These are phyloP conservation scores for Empidonax alnorum DNA, from an alignment of 2,113 vertebrate genomes.

Conservation along the genomic window DNA sequence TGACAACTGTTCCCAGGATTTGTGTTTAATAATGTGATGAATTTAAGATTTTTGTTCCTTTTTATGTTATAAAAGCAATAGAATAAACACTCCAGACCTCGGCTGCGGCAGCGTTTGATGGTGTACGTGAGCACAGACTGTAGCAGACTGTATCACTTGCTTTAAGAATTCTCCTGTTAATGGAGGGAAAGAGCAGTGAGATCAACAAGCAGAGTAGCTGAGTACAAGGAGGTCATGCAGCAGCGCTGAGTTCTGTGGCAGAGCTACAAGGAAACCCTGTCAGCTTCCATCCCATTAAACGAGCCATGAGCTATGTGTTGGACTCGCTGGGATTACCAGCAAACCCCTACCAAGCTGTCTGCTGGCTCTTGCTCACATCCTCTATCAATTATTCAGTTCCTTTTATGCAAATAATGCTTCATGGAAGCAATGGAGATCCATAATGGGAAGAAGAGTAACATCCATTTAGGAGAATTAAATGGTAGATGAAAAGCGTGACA, in stretches of 20 bases:
- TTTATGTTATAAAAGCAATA: not conserved
- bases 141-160: not conserved
- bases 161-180: constrained; percentile 50
- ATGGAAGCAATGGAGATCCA: constrained; percentile 47
- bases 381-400: constrained; percentile 82
- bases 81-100: not conserved
- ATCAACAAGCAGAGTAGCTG: constrained; percentile 60
- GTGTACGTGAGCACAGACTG: not conserved
- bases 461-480: constrained; percentile 72
- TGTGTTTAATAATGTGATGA: not conserved
- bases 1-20: not conserved
- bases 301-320: constrained; percentile 77
- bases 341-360: constrained; percentile 57
- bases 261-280: constrained; percentile 79
- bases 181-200: constrained; percentile 43
- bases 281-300: constrained; percentile 86
- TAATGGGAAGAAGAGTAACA: constrained; percentile 61
- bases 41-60: not conserved
- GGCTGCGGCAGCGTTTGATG: not conserved
- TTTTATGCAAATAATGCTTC: constrained; percentile 82
- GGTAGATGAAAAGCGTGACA: constrained; percentile 40
- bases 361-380: constrained; percentile 73
- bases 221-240: constrained; percentile 60
- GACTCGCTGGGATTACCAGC: constrained; percentile 64
- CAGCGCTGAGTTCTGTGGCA: constrained; percentile 73